These are phyloP conservation scores for Caenorhabditis sp. DNA, from an alignment of 2,888 invertebrate genomes.

Conservation along the genomic window DNA sequence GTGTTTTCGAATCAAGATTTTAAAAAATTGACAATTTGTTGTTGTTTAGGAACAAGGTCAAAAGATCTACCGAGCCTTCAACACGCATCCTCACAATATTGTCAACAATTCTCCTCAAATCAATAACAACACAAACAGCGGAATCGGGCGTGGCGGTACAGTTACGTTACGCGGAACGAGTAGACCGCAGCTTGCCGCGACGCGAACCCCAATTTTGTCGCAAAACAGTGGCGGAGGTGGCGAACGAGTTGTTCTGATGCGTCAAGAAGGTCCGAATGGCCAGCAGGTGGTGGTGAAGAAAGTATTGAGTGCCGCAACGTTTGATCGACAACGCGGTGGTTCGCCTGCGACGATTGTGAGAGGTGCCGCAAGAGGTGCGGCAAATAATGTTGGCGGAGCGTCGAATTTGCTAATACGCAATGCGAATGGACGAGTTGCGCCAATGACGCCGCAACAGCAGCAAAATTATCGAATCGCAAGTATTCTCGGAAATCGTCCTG, in stretches of 20 bases:
- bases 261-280: conserved; percentile 5
- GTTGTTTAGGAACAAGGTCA: conserved; percentile 12
- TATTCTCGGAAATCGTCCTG: conserved; percentile 23
- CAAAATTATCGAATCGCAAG: conserved; percentile 18
- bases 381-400: conserved; percentile 9
- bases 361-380: conserved; percentile 2
- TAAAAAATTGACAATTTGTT: background rate
- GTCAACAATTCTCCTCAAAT: background rate
- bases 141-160: background rate
- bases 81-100: background rate
- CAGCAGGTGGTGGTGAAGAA: background rate
- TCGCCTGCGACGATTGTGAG: conserved; percentile 10
- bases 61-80: conserved; percentile 11
- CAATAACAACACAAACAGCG: background rate
- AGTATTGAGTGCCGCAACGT: background rate
- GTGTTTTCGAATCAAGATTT: background rate
- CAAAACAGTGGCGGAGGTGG: background rate
- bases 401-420: background rate
- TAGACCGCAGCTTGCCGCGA: background rate
- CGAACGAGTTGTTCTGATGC: background rate
- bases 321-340: conserved; percentile 6
- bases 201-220: too few relatives aligned
- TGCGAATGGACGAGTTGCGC: background rate
- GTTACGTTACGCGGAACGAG: background rate
- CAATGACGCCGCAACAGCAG: background rate